Percentiles rank a stretch among this genome's conserved stretches.
These are phyloP conservation scores for Dinoponera quadriceps DNA, from an alignment of 1,140 invertebrate species.

Conservation along the genomic window DNA sequence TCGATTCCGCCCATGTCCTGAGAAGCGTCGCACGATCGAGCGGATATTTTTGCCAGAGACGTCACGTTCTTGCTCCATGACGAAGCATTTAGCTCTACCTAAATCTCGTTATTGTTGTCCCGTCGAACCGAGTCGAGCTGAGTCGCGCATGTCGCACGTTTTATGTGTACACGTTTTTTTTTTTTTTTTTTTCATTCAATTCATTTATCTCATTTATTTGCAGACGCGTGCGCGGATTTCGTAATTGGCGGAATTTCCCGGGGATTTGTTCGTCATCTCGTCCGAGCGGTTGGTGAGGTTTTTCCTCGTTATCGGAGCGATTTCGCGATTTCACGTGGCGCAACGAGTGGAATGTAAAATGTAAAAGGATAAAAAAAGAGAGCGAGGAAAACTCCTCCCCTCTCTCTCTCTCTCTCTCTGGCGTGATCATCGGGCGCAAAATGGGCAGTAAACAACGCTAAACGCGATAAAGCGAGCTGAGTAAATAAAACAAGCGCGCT, in stretches of 20 bases:
- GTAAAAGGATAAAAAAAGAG: constrained; percentile 32
- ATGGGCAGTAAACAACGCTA: constrained; percentile 42
- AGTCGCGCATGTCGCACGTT: background rate
- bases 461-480: constrained; percentile 34
- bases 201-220: constrained; percentile 39
- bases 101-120: constrained; percentile 49
- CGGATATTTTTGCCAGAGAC: constrained; percentile 21
- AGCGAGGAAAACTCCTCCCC: background rate
- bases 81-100: constrained; percentile 6
- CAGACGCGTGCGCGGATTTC: constrained; percentile 43
- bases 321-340: constrained; percentile 9
- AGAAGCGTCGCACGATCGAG: background rate
- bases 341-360: constrained; percentile 38
- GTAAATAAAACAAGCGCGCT: constrained; percentile 28
- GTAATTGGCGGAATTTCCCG: constrained; percentile 50
- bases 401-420: too few relatives aligned
- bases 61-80: constrained; percentile 26
- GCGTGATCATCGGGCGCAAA: constrained; percentile 38
- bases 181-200: too few relatives aligned
- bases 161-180: too few relatives aligned
- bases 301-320: constrained; percentile 50
- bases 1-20: background rate
- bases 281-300: constrained; percentile 13
- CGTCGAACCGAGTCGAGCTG: background rate
- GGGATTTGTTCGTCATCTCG: constrained; percentile 38